phyloP scores from a whole-genome alignment of 2,113 vertebrate species.

The Acanthochromis polyacanthus region DNA sequence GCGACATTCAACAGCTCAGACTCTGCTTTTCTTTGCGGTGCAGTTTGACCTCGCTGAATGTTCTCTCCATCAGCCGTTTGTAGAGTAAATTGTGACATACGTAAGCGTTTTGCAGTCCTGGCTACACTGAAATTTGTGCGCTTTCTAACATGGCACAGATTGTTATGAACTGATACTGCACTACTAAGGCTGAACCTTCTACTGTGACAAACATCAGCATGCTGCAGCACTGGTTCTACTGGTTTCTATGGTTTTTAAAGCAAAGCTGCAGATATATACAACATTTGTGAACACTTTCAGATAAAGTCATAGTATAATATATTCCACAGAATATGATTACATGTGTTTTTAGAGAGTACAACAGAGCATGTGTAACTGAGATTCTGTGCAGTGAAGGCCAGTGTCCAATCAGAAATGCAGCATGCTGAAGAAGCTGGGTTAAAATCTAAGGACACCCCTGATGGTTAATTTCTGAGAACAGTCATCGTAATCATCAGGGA shows the following conservation, averaged over 20 bases:
- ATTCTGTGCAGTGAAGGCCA: conserved; percentile 2
- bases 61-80: neutral
- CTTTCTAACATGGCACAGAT: conserved; percentile 46
- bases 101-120: conserved; percentile 19
- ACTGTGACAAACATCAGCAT: conserved; percentile 18
- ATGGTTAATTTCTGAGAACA: neutral
- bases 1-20: neutral
- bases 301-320: conserved; percentile 24
- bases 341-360: conserved; percentile 23
- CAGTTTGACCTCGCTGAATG: neutral
- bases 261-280: conserved; percentile 40
- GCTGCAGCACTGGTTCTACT: conserved; percentile 24
- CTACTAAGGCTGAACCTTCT: conserved; percentile 14
- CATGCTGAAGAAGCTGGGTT: conserved; percentile 8
- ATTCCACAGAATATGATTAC: conserved; percentile 22
- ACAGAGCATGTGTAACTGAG: neutral
- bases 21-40: neutral
- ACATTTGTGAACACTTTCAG: conserved; percentile 31
- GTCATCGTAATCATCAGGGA: too few species aligned
- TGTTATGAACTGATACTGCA: conserved; percentile 43
- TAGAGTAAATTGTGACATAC: neutral
- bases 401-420: neutral
- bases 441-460: neutral
- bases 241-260: neutral
- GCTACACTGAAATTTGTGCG: conserved; percentile 15